Evolutionary conservation across 23 tunicate genomes (phyloP), one percentile per base, ranked within the genome.

Genomic region (Styela clava): DNA sequence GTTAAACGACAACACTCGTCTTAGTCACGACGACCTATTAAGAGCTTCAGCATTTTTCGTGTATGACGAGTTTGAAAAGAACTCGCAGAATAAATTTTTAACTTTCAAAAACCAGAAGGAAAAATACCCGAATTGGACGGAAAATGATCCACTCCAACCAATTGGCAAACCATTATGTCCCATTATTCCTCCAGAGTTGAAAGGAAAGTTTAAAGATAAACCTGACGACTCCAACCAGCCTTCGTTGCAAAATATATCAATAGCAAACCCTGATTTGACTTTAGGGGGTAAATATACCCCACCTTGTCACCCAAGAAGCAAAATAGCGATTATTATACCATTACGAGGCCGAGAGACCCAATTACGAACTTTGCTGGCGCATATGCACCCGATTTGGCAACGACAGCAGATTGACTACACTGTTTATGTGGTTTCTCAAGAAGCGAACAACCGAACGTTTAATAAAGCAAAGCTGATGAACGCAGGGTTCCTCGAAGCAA

Each of bases 391-490:
- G 21, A 68, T 87, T 36, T 83, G 72, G 79, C 86, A 87, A 52
- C 86, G 86, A 20, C 92, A 87, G 76, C 68, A 74, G 33, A 52
- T 87, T 23, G 86, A 82, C 2, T 87, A 82, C 69, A 27, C 76
- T 32, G 79, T 87, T n/a, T 87, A 61, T 68, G 82, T 87, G 69
- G 61, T 83, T 52, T 31, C 74, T 16, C 92, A 87, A 67, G 24
- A 32, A 23, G 24, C 9, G 22, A 81, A 74, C 78, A 18, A 19
- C 2, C 35, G 5, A 5, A 21, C 61, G 44, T 83, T 83, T 64
- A 87, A 82, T 76, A 79, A 78, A 24, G 92, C 83, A 19, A 82
- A 63, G 64, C 52, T 87, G 30, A 84, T 87, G 86, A 87, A 87
- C 77, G 86, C 78, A n/a, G 92, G 92, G 16, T 83, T 87, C 44